These are phyloP conservation scores for Oreocharis arfaki DNA, from an alignment of 2,113 vertebrate species.

Conservation along the genomic window DNA sequence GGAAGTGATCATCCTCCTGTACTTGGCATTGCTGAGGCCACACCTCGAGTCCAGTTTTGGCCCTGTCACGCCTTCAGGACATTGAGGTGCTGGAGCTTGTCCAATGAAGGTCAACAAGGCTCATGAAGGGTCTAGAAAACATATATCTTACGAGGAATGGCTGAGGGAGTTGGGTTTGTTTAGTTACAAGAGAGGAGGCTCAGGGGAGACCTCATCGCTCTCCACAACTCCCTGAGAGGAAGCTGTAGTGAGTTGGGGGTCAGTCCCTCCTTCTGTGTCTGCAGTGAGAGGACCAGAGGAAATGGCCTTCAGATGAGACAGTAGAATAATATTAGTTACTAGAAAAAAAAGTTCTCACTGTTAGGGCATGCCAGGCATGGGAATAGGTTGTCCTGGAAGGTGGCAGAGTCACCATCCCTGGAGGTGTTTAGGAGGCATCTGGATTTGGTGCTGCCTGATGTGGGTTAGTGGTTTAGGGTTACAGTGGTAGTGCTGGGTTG, in stretches of 20 bases:
- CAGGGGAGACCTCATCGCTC: no score
- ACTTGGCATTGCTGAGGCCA: background rate
- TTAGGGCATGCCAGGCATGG: no score
- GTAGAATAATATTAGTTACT: background rate
- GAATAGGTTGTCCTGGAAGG: background rate
- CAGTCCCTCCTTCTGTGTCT: background rate
- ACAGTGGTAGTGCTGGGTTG: background rate
- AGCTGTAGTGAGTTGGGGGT: background rate
- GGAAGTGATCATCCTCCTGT: background rate
- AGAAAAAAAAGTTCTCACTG: background rate
- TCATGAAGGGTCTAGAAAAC: background rate
- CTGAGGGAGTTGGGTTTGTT: background rate
- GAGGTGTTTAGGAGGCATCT: background rate
- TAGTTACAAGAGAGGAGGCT: background rate
- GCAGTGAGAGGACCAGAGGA: background rate
- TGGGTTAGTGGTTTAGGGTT: background rate
- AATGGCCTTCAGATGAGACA: background rate
- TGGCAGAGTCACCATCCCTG: no score
- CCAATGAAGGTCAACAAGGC: background rate
- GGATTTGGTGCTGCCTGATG: background rate
- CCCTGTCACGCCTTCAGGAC: no score
- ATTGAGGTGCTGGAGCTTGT: background rate
- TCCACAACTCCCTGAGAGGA: background rate
- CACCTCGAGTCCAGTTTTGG: background rate
- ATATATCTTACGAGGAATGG: background rate